A percentile compares a stretch with the other conserved stretches of the same genome.
These are phyloP conservation scores for Ammospiza maritima DNA, from an alignment of 2,797 vertebrate genomes.

Conservation along the genomic window DNA sequence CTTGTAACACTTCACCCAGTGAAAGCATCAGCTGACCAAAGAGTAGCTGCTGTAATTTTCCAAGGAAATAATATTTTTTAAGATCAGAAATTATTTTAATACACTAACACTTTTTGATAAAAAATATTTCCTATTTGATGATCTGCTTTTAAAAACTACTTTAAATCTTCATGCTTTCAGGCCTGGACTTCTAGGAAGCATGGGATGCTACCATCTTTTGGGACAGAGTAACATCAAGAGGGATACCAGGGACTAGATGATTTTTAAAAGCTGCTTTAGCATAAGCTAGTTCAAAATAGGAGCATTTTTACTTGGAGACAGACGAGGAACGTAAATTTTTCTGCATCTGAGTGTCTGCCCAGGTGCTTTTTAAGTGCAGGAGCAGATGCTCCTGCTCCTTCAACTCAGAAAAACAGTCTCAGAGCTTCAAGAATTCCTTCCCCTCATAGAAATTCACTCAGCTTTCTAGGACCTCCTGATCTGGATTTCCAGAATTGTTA, in stretches of 20 bases:
- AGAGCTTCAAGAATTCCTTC: not conserved
- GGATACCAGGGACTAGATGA: not conserved
- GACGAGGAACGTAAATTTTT: not conserved
- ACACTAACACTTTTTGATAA: not conserved
- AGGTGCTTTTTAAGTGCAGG: not conserved
- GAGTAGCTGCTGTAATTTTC: not conserved
- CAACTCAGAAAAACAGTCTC: not conserved
- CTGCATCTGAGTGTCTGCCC: not conserved
- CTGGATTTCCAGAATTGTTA: not conserved
- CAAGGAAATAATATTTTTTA: not conserved
- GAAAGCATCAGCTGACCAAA: not conserved
- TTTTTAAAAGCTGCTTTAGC: not conserved
- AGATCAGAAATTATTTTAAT: not conserved
- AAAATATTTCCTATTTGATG: not conserved
- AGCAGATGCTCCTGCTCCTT: not conserved
- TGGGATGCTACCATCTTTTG: not conserved
- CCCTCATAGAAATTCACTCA: not conserved
- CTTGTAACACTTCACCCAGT: not conserved
- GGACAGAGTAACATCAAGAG: not conserved
- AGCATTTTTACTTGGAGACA: not conserved
- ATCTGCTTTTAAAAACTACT: not conserved
- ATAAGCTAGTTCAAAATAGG: not conserved
- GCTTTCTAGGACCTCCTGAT: not conserved
- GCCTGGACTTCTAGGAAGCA: not conserved
- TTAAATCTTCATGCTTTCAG: not conserved